Evolutionary conservation across 1,140 invertebrate genomes (phyloP), one percentile per base, ranked within the genome.

Genomic region (Aphaenogaster ashmeadi): DNA sequence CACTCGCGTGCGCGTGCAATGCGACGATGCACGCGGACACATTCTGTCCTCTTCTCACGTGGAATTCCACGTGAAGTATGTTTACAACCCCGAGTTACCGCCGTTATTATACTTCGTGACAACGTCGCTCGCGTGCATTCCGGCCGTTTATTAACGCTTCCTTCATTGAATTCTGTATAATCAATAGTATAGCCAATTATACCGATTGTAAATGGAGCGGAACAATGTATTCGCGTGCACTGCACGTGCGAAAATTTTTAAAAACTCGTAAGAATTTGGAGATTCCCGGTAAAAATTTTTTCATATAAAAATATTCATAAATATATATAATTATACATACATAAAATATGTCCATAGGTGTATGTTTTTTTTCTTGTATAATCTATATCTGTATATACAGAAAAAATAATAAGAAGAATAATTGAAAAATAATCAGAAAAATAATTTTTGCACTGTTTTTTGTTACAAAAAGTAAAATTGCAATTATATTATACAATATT

Each of bases 1-100:
- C 88, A 90, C 87, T 90, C 86, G 86, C 64, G 77, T 81, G 86
- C 89, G 87, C 89, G 69, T 88, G 89, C 90, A 88, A 91, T 90
- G 89, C 83, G 67, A 69, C 58, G 71, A 74, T 81, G 27, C 56
- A 56, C 18, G 78, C 75, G 58, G 62, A 58, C 87, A 58, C 83
- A 87, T 75, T 71, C 71, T 79, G 66, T 47, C 36, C 52, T 80
- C 54, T 56, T 60, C 54, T 87, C 58, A 38, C 47, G 33, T 56
- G 83, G 79, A 91, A 91, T 89, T 88, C 86, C 50, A 50, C 60
- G 44, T 47, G 41, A 69, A 62, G 58, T 69, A 77, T 44, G 60
- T 58, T 83, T 80, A 67, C 62, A 27, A 33, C 27, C 58, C 11
- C 27, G 9, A 33, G 27, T 85, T 54, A 54, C 74, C 54, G 54